Evolutionary conservation across 2,888 invertebrate species (phyloP), one percentile per base, ranked within the genome.

Genomic region (Ditula angustiorana): DNA sequence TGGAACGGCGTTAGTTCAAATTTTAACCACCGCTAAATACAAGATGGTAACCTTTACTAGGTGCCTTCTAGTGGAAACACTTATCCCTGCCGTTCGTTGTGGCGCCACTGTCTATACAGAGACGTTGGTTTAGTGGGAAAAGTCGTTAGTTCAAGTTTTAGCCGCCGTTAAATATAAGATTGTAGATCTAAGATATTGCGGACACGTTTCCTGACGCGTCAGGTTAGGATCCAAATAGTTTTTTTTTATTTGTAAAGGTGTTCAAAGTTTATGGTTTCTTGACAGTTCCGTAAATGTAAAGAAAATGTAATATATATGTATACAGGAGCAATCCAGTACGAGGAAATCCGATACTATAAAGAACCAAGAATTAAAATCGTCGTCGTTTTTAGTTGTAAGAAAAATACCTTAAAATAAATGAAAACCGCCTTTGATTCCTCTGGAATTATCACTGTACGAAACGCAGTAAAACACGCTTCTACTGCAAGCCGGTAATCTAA

Each of bases 31-130:
- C 11, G 28, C 10, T 49, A 5, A 11, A 8, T 41, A 8, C 2
- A 16, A n/a, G n/a, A n/a, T n/a, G n/a, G n/a, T n/a, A n/a, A n/a
- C n/a, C n/a, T n/a, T n/a, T n/a, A n/a, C n/a, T n/a, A n/a, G n/a
- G n/a, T n/a, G 52, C 53, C 60, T 61, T 16, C 60, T 33, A 41
- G 60, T 19, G 41, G 41, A 13, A 8, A 44, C 60, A 16, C 30
- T 61, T 24, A 53, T 2, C 5, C 2, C 7, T 53, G 44, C 52
- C 11, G 23, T 23, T 19, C 16, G 2, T 13, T 0, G 37, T 30
- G 33, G 4, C 60, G 52, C 60, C 13, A 21, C 21, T 37, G 11
- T 53, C 52, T 24, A 33, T 30, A 28, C n/a, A 52, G 5, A 16
- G 0, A 19, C 5, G 2, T 11, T 7, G 1, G 4, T 13, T 16